A percentile compares a stretch with the other conserved stretches of the same genome.
These are phyloP conservation scores for Galagoides demidoff DNA, from an alignment of 2,797 vertebrate genomes.

Conservation along the genomic window DNA sequence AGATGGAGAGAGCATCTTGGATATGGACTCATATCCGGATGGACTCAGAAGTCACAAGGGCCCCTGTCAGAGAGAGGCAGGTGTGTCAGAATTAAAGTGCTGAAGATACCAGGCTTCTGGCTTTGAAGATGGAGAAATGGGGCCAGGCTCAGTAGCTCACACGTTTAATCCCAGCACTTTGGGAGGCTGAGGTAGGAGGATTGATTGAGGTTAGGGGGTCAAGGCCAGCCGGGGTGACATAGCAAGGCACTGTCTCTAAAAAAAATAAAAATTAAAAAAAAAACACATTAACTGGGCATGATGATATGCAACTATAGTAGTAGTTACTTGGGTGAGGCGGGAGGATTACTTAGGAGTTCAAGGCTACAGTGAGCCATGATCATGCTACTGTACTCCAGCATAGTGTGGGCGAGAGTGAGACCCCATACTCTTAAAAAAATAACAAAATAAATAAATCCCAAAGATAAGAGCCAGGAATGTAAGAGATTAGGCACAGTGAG, in stretches of 20 bases:
- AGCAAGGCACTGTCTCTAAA: neutral
- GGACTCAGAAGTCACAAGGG: neutral
- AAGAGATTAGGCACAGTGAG: neutral
- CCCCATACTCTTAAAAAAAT: neutral
- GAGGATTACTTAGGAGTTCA: neutral
- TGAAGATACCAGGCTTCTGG: neutral
- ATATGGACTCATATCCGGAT: neutral
- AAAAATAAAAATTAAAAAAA: neutral
- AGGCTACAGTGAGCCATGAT: neutral
- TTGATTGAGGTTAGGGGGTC: neutral
- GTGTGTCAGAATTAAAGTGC: neutral
- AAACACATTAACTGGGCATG: neutral
- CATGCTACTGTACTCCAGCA: neutral
- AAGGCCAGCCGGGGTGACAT: neutral
- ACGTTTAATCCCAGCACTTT: neutral
- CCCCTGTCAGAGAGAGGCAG: neutral
- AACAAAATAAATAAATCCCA: neutral
- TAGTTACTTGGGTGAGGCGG: neutral
- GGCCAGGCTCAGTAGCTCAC: fast-evolving
- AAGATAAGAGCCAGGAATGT: neutral
- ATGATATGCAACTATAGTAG: neutral
- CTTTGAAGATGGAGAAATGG: neutral
- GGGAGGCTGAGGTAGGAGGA: neutral
- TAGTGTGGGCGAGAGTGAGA: neutral
- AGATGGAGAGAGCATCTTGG: neutral